Conservation (phyloP, 2,888 invertebrate genomes). For the Onthophagus sagittarius region DNA sequence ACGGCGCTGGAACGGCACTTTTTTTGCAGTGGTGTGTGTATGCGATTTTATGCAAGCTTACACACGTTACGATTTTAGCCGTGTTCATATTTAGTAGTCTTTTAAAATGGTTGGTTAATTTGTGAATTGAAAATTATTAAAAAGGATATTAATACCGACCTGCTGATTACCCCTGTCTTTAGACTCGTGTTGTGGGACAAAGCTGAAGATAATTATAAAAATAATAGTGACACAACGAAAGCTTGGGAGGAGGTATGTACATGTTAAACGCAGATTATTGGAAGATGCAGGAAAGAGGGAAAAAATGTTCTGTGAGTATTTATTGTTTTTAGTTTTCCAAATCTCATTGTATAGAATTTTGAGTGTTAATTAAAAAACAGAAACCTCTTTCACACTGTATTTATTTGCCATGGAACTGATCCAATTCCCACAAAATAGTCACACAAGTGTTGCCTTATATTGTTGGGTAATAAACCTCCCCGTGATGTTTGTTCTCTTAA, state of each 20-base stretch:
- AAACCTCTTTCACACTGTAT: not conserved
- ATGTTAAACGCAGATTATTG: not conserved
- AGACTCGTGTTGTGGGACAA: not conserved
- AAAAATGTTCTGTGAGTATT: not conserved
- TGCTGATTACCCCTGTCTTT: not conserved
- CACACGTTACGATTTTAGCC: no score
- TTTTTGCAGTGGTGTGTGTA: no score
- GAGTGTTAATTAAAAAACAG: not conserved
- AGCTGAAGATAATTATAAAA: not conserved
- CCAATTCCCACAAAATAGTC: not conserved
- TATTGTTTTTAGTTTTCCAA: not conserved
- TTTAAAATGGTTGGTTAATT: no score
- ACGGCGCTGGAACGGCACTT: no score
- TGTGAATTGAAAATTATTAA: not conserved
- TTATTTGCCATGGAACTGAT: conserved; percentile 16
- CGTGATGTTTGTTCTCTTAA: not conserved
- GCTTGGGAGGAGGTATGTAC: not conserved
- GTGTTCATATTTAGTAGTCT: no score
- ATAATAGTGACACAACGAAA: not conserved
- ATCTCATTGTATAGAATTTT: not conserved
- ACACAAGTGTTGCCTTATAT: conserved; percentile 3
- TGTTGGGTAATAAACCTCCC: conserved; percentile 18
- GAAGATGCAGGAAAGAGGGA: not conserved
- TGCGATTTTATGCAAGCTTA: no score
- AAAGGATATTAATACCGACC: not conserved